Percentiles rank a stretch among this genome's conserved stretches.
phyloP scores from a whole-genome alignment of 2,797 vertebrate species.

The Agapornis canus region DNA sequence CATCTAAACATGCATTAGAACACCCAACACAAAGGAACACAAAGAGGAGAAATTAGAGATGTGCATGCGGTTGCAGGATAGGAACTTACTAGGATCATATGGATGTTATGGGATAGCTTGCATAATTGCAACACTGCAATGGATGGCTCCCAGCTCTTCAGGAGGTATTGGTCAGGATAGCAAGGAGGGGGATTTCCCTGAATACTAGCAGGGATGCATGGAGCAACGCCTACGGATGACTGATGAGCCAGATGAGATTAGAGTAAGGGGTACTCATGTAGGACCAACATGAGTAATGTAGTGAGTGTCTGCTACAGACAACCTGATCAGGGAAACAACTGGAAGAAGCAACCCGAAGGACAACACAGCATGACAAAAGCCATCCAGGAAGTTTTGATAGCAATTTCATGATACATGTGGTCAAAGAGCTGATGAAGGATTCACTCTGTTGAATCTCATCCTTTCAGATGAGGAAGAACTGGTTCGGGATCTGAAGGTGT shows the following conservation, averaged over 20 bases:
- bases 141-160: neutral
- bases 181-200: neutral
- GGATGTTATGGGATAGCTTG: neutral
- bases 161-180: neutral
- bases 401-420: neutral
- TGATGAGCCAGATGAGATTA: neutral
- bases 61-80: neutral
- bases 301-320: neutral
- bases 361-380: neutral
- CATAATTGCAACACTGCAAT: neutral
- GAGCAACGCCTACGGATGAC: neutral
- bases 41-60: neutral
- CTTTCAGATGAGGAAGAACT: neutral
- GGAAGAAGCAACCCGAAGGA: neutral
- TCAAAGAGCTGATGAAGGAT: neutral
- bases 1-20: neutral
- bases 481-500: neutral
- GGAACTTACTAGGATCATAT: neutral
- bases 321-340: neutral
- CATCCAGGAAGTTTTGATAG: neutral
- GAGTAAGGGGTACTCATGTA: neutral
- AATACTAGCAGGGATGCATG: neutral
- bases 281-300: neutral
- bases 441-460: neutral
- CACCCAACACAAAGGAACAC: neutral